Evolutionary conservation across 2,888 invertebrate genomes (phyloP), one percentile per base, ranked within the genome.

Genomic region (Catocala fraxini): DNA sequence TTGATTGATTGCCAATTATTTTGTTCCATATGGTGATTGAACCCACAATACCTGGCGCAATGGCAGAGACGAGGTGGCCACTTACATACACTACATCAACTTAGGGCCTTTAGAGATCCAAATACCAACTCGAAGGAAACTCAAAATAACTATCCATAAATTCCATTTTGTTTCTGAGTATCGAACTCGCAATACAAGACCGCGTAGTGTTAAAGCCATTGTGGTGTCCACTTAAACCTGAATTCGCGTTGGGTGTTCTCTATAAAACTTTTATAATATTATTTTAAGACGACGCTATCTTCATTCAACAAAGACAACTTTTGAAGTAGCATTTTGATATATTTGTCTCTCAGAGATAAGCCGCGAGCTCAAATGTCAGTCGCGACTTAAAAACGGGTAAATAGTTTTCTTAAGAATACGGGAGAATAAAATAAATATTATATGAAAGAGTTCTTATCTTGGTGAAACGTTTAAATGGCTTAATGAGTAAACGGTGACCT

Each of bases 311-410:
- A 75, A 77, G 78, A 76, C 80, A 80, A 89, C 92, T 92, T 82
- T 91, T 91, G 88, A 87, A 87, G 92, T 86, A 90, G 91, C 90
- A 77, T 84, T 81, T 82, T 84, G 81, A 82, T 85, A 82, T 86
- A 85, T 89, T 88, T 88, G 83, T 71, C 79, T 64, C 81, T 77
- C 59, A 63, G 56, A 77, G 91, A 91, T 92, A 92, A 90, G 85
- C 73, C 71, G 39, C 47, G 47, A 39, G 51, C 61, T 59, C 42
- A 33, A 63, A 61, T 58, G 60, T 63, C 58, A 54, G 54, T 33
- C 42, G 58, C 51, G 54, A 59, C 52, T 70, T 68, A 49, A 63
- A 60, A 51, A 54, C 63, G 33, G 53, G 65, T 63, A 71, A 75
- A 74, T 51, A 63, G 45, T 63, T 60, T 51, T 67, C 51, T 35